These are phyloP conservation scores for Callosobruchus maculatus DNA, from an alignment of 2,888 invertebrate genomes.

Conservation along the genomic window DNA sequence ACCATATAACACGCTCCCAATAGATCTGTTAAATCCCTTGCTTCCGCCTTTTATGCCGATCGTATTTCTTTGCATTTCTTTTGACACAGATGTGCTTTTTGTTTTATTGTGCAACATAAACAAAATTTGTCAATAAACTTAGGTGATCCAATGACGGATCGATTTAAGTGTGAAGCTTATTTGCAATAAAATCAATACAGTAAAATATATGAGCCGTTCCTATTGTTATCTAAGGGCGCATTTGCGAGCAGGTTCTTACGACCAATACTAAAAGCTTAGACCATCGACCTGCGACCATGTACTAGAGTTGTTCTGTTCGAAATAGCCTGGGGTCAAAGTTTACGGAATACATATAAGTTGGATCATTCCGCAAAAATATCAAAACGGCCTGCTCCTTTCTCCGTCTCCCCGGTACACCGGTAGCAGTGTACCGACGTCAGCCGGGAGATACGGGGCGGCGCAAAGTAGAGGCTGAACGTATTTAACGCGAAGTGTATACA, in stretches of 20 bases:
- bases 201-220: slow-evolving; percentile 43
- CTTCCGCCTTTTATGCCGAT: neutral
- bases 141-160: slow-evolving; percentile 35
- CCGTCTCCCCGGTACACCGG: too few species aligned
- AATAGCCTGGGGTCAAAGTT: too few species aligned
- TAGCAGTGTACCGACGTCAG: too few species aligned
- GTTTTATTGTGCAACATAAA: slow-evolving; percentile 20
- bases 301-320: neutral
- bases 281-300: slow-evolving; percentile 32
- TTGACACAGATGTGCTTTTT: slow-evolving; percentile 17
- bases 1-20: neutral
- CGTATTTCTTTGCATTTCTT: neutral
- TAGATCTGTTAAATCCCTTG: neutral
- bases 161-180: slow-evolving; percentile 38
- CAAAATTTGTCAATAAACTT: slow-evolving; percentile 30
- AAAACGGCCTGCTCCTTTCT: too few species aligned
- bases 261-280: slow-evolving; percentile 36
- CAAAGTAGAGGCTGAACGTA: too few species aligned
- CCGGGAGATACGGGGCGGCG: too few species aligned
- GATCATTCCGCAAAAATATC: too few species aligned
- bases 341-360: too few species aligned
- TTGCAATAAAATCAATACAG: slow-evolving; percentile 46
- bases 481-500: too few species aligned
- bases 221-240: slow-evolving; percentile 30
- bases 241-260: slow-evolving; percentile 35